Evolutionary conservation across 1,140 invertebrate species (phyloP).

Genomic region (Musca vetustissima): DNA sequence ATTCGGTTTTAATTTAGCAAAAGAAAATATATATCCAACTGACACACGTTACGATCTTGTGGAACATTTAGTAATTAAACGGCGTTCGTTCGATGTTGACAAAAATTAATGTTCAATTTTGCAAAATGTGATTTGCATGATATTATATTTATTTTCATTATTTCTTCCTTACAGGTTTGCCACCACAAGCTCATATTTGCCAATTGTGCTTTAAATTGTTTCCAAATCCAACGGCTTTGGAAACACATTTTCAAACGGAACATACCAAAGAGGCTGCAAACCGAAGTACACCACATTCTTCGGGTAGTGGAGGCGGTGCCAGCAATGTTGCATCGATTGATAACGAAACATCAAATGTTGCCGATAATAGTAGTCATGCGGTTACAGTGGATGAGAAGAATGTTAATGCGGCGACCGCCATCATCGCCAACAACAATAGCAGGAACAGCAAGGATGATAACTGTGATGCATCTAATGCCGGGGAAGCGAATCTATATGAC

Average conservation of each 20-base stretch:
- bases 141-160: neutral
- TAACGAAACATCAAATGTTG: no score
- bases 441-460: no score
- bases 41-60: no score
- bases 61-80: slow-evolving; percentile 18
- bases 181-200: slow-evolving; percentile 69
- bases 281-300: neutral
- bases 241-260: slow-evolving; percentile 85
- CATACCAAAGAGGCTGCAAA: slow-evolving; percentile 51
- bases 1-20: no score
- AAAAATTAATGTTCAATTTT: neutral
- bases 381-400: no score
- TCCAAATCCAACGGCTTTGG: slow-evolving; percentile 93
- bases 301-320: no score
- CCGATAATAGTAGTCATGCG: no score
- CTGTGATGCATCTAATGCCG: no score
- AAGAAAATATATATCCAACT: slow-evolving; percentile 44
- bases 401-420: no score
- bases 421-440: no score
- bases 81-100: neutral
- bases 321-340: no score
- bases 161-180: slow-evolving; percentile 40
- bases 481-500: no score
- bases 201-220: slow-evolving; percentile 98
- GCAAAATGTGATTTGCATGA: neutral